Conservation (phyloP, 2,888 invertebrate species). For the Xanthia icteritia region DNA sequence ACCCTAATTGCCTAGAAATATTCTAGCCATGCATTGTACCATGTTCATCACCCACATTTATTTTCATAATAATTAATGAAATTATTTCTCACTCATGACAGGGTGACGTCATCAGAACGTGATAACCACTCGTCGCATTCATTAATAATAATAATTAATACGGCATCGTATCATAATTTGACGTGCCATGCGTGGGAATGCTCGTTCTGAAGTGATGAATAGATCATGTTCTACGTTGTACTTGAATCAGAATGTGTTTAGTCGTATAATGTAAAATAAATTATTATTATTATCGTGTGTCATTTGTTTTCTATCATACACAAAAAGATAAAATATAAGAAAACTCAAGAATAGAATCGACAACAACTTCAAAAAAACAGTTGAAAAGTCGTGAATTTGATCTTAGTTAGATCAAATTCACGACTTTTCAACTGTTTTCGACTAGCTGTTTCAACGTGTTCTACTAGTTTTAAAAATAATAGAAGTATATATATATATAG, state of each 20-base stretch:
- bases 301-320: background rate
- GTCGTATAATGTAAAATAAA: background rate
- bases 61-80: constrained; percentile 9
- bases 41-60: background rate
- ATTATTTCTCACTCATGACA: constrained; percentile 18
- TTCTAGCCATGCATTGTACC: background rate
- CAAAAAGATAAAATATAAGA: background rate
- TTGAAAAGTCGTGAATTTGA: background rate
- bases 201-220: constrained; percentile 1
- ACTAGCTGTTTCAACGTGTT: no score
- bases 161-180: background rate
- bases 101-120: constrained; percentile 26
- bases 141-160: constrained; percentile 44
- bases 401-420: no score
- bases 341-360: background rate
- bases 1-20: background rate
- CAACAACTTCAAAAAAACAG: background rate
- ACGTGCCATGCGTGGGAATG: background rate
- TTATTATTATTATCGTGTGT: background rate
- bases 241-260: constrained; percentile 5
- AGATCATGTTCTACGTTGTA: background rate
- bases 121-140: constrained; percentile 16
- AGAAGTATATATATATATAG: background rate
- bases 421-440: no score
- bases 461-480: background rate